Evolutionary conservation across 2,797 vertebrate genomes (phyloP).

Genomic region (Melopsittacus undulatus): DNA sequence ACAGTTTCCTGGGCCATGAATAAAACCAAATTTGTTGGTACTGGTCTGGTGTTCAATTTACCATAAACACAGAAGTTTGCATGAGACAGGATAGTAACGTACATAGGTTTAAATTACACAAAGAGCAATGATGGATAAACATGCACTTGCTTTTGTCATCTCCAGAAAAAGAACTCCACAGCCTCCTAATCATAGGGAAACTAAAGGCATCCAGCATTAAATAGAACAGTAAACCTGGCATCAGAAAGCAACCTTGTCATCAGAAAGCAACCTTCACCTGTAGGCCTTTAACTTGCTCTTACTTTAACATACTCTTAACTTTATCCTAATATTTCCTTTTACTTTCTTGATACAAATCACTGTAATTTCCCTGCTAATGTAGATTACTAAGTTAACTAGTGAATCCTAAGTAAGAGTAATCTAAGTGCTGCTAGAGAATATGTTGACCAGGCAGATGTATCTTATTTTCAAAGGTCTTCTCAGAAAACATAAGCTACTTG

Average conservation of each 20-base stretch:
- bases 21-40: neutral
- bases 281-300: neutral
- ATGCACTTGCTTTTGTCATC: neutral
- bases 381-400: neutral
- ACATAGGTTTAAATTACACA: neutral
- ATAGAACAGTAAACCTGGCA: neutral
- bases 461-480: neutral
- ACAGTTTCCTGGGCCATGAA: neutral
- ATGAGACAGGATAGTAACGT: neutral
- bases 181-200: neutral
- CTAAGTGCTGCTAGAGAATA: neutral
- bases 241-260: neutral
- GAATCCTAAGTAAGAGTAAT: neutral
- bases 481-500: neutral
- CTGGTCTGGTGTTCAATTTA: neutral
- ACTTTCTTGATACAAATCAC: neutral
- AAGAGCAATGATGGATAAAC: neutral
- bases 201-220: neutral
- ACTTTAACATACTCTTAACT: neutral
- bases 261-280: neutral
- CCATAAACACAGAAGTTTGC: neutral
- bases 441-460: neutral
- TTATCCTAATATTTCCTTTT: neutral
- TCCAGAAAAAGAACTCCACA: neutral
- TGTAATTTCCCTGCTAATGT: neutral